Conservation (phyloP, 2,888 invertebrate genomes). For the Oscheius myriophilus region DNA sequence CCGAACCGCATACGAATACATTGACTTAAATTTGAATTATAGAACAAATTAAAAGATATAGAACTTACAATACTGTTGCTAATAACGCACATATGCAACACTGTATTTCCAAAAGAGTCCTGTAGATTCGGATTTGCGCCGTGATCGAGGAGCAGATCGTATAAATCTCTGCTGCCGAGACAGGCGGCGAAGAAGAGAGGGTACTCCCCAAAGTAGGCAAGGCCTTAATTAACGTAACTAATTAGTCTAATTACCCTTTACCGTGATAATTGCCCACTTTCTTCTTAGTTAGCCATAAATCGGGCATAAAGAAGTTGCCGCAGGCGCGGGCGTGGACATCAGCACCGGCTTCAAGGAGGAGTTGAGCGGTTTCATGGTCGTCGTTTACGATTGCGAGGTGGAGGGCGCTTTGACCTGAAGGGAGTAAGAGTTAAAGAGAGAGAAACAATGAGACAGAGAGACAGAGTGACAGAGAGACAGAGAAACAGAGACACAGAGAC, state of each 20-base stretch:
- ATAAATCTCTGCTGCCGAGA: conserved; percentile 94
- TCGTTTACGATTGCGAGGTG: conserved; percentile 95
- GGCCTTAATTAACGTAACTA: too few species aligned
- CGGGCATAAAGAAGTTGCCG: conserved; percentile 92
- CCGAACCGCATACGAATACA: conserved; percentile 92
- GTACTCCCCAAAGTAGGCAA: conserved; percentile 96
- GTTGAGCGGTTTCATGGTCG: conserved; percentile 92
- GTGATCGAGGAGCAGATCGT: conserved; percentile 89
- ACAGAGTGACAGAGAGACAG: too few species aligned
- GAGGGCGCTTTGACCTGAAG: conserved; percentile 85
- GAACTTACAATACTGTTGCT: conserved; percentile 87
- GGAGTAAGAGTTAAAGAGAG: neutral
- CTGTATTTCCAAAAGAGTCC: conserved; percentile 96
- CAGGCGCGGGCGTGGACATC: conserved; percentile 91
- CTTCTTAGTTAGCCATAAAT: conserved; percentile 68
- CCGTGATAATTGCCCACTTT: conserved; percentile 15
- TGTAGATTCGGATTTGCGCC: conserved; percentile 93
- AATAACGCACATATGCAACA: conserved; percentile 98
- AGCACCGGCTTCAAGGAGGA: conserved; percentile 83
- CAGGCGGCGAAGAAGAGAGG: conserved; percentile 97
- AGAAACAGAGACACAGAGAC: neutral
- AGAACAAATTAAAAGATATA: neutral
- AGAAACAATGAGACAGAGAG: too few species aligned
- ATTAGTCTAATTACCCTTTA: neutral
- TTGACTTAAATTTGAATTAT: conserved; percentile 33